Evolutionary conservation across 1,140 invertebrate genomes (phyloP).

Genomic region (Adelges cooleyi): DNA sequence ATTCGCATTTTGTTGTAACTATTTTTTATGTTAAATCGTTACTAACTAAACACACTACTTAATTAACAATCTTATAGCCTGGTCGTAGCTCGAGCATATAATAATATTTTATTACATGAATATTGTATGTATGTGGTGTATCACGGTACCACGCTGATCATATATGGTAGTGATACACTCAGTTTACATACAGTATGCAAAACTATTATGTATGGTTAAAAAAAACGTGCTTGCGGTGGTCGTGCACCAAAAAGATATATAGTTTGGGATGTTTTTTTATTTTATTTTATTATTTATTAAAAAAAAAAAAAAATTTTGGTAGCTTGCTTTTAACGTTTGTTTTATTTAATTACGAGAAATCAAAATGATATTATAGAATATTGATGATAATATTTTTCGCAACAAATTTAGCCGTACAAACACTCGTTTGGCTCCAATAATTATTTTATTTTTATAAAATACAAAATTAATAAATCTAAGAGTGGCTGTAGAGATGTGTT

Average conservation of each 20-base stretch:
- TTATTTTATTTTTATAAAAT: too few species aligned
- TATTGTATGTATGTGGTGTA: too few species aligned
- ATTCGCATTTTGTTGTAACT: background rate
- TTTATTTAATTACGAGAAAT: slow-evolving; percentile 20
- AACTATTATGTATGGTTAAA: slow-evolving; percentile 2
- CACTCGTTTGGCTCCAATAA: slow-evolving; percentile 28
- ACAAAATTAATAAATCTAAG: too few species aligned
- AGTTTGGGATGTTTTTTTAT: slow-evolving; percentile 27
- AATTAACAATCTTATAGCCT: slow-evolving; percentile 28
- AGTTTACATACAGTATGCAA: too few species aligned
- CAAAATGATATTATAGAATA: too few species aligned
- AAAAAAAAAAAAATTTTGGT: slow-evolving; percentile 22
- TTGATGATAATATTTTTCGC: slow-evolving; percentile 4
- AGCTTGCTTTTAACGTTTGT: slow-evolving; percentile 29
- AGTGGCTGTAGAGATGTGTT: too few species aligned
- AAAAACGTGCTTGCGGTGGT: slow-evolving; percentile 18
- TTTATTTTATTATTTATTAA: background rate
- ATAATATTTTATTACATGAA: too few species aligned
- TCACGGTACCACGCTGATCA: too few species aligned
- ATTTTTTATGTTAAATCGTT: background rate
- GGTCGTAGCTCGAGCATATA: slow-evolving; percentile 26
- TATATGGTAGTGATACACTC: too few species aligned
- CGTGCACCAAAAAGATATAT: slow-evolving; percentile 21
- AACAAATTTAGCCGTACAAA: slow-evolving; percentile 25
- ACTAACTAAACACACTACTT: too few species aligned